These are phyloP conservation scores for Hirundo rustica DNA, from an alignment of 2,797 vertebrate species.

Conservation along the genomic window DNA sequence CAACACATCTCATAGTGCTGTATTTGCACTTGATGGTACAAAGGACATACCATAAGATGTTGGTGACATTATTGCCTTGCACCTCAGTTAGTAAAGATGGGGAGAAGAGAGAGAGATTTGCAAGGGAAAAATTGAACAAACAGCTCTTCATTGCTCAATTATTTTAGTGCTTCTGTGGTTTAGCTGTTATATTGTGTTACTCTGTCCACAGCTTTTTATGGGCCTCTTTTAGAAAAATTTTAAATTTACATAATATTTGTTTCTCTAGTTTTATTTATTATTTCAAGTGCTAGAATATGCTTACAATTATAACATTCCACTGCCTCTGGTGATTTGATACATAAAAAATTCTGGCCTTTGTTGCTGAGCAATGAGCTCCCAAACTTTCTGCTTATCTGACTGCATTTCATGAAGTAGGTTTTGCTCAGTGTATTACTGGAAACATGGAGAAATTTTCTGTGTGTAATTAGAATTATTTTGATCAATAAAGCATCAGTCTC, in stretches of 20 bases:
- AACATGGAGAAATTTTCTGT: neutral
- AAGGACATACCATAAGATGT: neutral
- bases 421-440: neutral
- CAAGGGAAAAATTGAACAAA: neutral
- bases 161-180: neutral
- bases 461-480: neutral
- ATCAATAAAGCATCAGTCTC: neutral
- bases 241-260: neutral
- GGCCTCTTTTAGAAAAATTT: neutral
- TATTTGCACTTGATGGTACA: neutral
- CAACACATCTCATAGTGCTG: fast-evolving
- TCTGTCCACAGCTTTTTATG: slow-evolving; percentile 9
- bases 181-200: neutral
- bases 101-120: neutral
- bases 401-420: neutral
- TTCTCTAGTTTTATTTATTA: neutral
- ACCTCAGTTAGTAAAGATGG: neutral
- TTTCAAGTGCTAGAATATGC: neutral
- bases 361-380: neutral
- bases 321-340: neutral
- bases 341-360: neutral
- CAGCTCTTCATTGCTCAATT: neutral
- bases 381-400: neutral
- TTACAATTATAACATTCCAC: neutral
- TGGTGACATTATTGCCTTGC: neutral